Percentiles rank a stretch among this genome's conserved stretches.
These are phyloP conservation scores for Aldabrachelys gigantea DNA, from an alignment of 2,113 vertebrate species.

Conservation along the genomic window DNA sequence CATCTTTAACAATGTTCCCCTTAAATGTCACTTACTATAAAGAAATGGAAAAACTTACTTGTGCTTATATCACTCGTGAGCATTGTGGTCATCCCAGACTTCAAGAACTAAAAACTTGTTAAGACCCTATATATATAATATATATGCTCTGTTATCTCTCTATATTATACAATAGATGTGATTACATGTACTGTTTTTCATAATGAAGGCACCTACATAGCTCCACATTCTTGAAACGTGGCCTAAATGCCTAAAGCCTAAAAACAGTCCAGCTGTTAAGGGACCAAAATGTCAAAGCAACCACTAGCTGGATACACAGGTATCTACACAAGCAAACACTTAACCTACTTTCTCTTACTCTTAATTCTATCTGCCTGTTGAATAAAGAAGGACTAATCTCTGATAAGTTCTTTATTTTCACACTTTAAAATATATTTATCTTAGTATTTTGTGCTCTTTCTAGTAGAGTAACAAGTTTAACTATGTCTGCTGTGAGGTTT, in stretches of 20 bases:
- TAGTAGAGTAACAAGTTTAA: background rate
- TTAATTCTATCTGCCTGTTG: background rate
- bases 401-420: background rate
- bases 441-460: background rate
- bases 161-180: background rate
- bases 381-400: background rate
- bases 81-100: background rate
- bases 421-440: background rate
- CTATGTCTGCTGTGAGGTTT: background rate
- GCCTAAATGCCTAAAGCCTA: background rate
- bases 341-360: background rate
- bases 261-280: background rate
- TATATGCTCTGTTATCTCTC: background rate
- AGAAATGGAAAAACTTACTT: background rate
- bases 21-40: background rate
- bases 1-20: background rate
- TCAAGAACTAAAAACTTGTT: slow-evolving; percentile 3
- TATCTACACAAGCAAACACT: background rate
- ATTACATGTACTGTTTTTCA: background rate
- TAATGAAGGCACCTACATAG: background rate
- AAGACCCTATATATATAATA: background rate
- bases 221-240: background rate
- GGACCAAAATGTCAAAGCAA: background rate
- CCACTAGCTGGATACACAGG: background rate
- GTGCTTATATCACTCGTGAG: background rate